Evolutionary conservation across 2,888 invertebrate genomes (phyloP), one percentile per base, ranked within the genome.

Genomic region (Hetaerina titia): DNA sequence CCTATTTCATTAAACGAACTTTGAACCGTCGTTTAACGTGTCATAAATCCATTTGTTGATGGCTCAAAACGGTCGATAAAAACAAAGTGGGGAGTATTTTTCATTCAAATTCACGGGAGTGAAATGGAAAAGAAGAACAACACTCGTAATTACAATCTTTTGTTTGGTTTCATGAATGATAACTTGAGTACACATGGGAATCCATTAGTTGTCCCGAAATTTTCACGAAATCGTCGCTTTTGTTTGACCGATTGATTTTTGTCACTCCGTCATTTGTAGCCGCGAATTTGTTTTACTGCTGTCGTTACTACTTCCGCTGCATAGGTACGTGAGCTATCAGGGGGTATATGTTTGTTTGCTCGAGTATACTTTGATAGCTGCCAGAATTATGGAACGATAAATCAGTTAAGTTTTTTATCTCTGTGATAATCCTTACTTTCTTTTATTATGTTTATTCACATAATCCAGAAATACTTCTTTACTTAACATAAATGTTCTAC

Each of bases 321-420:
- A n/a, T 69, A n/a, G n/a, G 69, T 69, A 69, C 69, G 69, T 69
- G 69, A n/a, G 22, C 69, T 69, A 69, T 69, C 69, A 69, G n/a
- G n/a, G 22, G 0, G n/a, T 8, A 69, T n/a, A 69, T 69, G 69
- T 69, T 45, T 69, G 19, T 69, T 69, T 69, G n/a, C 11, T 22
- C n/a, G 69, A n/a, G 6, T 8, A 11, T 8, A 22, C 69, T 6
- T n/a, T 22, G 2, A 22, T 8, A 69, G 69, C n/a, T 69, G 69
- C n/a, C 69, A 69, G n/a, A 0, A 11, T 11, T 8, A 9, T 11
- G n/a, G n/a, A 69, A 6, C 69, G n/a, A 69, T 69, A n/a, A n/a
- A 69, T 69, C n/a, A 69, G 69, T 17, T n/a, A n/a, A 69, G n/a
- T 7, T 22, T n/a, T 69, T 69, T 69, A 11, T n/a, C n/a, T 69